Conservation (phyloP, 2,797 vertebrate genomes). For the Sus cebifrons region DNA sequence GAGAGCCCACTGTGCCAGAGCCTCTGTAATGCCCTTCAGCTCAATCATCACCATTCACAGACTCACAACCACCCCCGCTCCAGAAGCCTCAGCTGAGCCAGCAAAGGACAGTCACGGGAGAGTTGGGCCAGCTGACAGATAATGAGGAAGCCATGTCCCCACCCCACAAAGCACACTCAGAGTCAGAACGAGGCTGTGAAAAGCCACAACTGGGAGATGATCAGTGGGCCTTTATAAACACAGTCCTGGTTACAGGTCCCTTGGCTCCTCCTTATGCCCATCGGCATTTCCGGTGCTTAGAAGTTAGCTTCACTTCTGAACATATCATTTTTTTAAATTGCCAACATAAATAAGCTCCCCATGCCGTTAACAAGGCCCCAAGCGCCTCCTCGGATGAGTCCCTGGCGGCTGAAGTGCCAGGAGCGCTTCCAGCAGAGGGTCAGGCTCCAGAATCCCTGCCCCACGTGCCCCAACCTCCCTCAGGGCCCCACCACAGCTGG, state of each 20-base stretch:
- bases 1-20: too few relatives aligned
- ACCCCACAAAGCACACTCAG: not conserved
- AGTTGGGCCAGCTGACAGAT: not conserved
- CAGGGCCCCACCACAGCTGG: rapidly evolving
- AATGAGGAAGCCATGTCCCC: not conserved
- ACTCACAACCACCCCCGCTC: not conserved
- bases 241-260: not conserved
- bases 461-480: not conserved
- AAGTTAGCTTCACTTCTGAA: not conserved
- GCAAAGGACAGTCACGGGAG: not conserved
- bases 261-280: not conserved
- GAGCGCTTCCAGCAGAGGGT: not conserved
- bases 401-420: not conserved
- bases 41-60: not conserved
- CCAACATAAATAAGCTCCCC: slow-evolving; percentile 11
- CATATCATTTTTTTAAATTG: not conserved
- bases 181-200: not conserved
- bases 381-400: not conserved
- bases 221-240: rapidly evolving
- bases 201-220: not conserved
- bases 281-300: not conserved
- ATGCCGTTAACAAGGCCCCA: slow-evolving; percentile 37
- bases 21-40: not conserved
- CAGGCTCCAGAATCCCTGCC: not conserved
- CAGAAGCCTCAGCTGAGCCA: not conserved